Percentiles rank a stretch among this genome's conserved stretches.
phyloP scores from a whole-genome alignment of 2,888 invertebrate species.

The Dysmachus trigonus region DNA sequence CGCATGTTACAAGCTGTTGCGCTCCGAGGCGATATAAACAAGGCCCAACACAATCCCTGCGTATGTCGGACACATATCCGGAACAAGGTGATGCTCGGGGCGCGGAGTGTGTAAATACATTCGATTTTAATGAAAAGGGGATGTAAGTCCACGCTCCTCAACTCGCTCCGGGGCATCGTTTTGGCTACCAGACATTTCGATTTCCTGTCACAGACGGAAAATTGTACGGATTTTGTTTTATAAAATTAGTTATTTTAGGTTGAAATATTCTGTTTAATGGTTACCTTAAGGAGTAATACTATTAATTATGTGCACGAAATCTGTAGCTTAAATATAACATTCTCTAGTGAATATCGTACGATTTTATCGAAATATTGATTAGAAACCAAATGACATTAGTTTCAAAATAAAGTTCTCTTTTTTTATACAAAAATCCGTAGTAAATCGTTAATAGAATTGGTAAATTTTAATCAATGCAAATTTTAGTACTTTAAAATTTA shows the following conservation, averaged over 20 bases:
- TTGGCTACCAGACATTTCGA: background rate
- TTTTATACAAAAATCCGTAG: too few species aligned
- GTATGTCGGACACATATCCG: slow-evolving; percentile 46
- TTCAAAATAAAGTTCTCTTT: too few species aligned
- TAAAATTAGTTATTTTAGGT: background rate
- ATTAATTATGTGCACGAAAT: too few species aligned
- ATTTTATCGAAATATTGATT: too few species aligned
- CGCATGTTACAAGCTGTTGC: slow-evolving; percentile 46
- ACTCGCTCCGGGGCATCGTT: background rate
- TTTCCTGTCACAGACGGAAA: background rate
- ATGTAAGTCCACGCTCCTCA: background rate
- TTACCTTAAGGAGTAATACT: too few species aligned
- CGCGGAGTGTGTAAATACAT: slow-evolving; percentile 17
- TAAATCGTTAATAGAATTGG: too few species aligned
- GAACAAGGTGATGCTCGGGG: slow-evolving; percentile 21
- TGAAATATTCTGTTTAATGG: background rate
- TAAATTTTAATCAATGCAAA: too few species aligned
- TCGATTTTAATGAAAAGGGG: slow-evolving; percentile 37
- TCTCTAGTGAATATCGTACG: too few species aligned
- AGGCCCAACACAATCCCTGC: slow-evolving; percentile 38
- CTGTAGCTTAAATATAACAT: too few species aligned
- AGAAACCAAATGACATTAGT: too few species aligned
- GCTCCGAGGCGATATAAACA: slow-evolving; percentile 47
- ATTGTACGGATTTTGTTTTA: background rate
- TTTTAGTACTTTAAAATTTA: too few species aligned